Evolutionary conservation across 2,113 vertebrate species (phyloP), one percentile per base, ranked within the genome.

Genomic region (Saimiri boliviensis): DNA sequence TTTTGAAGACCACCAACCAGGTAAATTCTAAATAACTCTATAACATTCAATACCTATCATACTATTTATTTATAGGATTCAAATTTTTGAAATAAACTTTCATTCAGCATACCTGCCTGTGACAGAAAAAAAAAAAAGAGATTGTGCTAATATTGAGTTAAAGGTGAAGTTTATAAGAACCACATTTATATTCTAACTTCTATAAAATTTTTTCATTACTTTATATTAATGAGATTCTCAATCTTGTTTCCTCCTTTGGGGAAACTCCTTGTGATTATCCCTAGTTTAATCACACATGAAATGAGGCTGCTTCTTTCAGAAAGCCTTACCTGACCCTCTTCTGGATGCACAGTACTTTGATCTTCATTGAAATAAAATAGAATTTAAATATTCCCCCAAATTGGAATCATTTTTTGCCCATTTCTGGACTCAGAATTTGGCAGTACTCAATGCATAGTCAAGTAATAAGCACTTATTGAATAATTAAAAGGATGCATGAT

Each of bases 11-110:
- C 5, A 45, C 10, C 11, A 58, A 45, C 8, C 11, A 52, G 35
- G n/a, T 89, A 80, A 73, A 84, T 95, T 94, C 37, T 63, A 95
- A 92, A 80, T 71, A 90, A 84, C 80, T 86, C 6, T 87, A 7
- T 47, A 96, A n/a, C 6, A 56, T 81, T 35, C n/a, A 86, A 70
- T 74, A 56, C 0, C 0, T 84, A 60, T 6, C 3, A 47, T 56
- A 8, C 16, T 30, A 58, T 66, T 40, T 77, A 76, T 32, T 86
- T 80, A 87, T 20, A 71, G 42, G 23, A 80, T 42, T 70, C 14
- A 76, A 82, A 49, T 63, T 85, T 90, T 54, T 35, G 27, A 95
- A 94, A 92, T 83, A 86, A 93, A 63, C 13, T 52, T 89, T 32
- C 30, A 73, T 86, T 77, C 37, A 52, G 8, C 8, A 84, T 91